Evolutionary conservation across 23 tunicate species (phyloP).

Genomic region (Ascidia mentula): DNA sequence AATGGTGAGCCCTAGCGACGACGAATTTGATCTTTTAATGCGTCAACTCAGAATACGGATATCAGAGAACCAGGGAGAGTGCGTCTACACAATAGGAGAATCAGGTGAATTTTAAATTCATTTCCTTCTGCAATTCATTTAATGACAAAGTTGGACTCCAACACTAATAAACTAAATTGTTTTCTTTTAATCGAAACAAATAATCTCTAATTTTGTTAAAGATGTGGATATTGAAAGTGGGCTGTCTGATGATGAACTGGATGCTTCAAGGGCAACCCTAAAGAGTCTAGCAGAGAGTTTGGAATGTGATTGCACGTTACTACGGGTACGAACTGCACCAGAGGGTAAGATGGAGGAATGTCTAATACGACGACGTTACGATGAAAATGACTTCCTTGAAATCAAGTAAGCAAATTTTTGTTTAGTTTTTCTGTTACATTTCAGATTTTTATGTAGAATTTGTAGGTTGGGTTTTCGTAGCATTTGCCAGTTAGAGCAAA

Average conservation of each 20-base stretch:
- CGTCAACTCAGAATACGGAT: constrained; percentile 51
- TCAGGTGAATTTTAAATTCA: constrained; percentile 47
- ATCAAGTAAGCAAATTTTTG: constrained; percentile 62
- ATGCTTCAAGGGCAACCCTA: constrained; percentile 61
- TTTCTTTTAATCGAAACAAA: too few species aligned
- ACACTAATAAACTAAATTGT: too few species aligned
- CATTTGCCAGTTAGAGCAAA: too few species aligned
- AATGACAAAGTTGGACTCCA: too few species aligned
- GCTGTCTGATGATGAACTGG: constrained; percentile 66
- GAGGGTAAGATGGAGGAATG: constrained; percentile 69
- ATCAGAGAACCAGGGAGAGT: constrained; percentile 88
- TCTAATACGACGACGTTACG: constrained; percentile 65
- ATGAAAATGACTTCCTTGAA: constrained; percentile 84
- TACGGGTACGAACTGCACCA: constrained; percentile 50
- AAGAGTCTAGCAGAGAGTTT: constrained; percentile 58
- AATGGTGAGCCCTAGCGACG: constrained; percentile 73
- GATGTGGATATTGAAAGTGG: constrained; percentile 72
- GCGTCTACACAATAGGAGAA: constrained; percentile 78
- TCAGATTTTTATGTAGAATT: too few species aligned
- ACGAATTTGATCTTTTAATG: constrained; percentile 60
- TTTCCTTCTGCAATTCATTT: too few species aligned
- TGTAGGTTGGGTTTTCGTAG: too few species aligned
- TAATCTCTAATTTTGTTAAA: too few species aligned
- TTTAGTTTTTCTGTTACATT: too few species aligned
- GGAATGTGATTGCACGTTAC: constrained; percentile 81